phyloP scores from a whole-genome alignment of 2,888 invertebrate genomes.

The Pilophorus perplexus region DNA sequence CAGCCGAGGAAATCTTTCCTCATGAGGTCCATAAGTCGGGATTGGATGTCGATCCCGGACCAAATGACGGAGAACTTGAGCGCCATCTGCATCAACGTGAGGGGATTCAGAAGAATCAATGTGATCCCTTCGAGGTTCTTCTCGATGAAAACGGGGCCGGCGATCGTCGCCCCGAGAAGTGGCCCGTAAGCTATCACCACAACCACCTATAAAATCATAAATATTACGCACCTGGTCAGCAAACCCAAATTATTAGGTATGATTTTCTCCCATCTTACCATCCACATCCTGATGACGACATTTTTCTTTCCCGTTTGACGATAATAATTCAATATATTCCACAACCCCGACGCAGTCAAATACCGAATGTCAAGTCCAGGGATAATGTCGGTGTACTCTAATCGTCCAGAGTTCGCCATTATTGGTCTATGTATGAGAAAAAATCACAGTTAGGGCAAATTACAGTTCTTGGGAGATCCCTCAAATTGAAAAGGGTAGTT shows the following conservation, averaged over 20 bases:
- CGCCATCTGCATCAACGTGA: conserved; percentile 12
- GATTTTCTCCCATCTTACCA: too few species aligned
- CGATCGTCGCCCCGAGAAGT: background rate
- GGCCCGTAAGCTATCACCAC: background rate
- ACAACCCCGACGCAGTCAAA: background rate
- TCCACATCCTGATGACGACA: background rate
- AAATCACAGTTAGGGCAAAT: too few species aligned
- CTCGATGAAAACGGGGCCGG: conserved; percentile 4
- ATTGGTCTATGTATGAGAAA: too few species aligned
- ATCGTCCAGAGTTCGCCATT: too few species aligned
- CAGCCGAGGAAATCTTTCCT: conserved; percentile 19
- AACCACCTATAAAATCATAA: too few species aligned
- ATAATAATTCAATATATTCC: conserved; percentile 6
- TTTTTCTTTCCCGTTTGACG: conserved; percentile 2
- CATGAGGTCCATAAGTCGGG: conserved; percentile 18
- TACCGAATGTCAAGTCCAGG: conserved; percentile 4
- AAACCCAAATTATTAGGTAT: too few species aligned
- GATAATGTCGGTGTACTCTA: background rate
- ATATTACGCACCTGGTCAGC: too few species aligned
- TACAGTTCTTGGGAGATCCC: too few species aligned
- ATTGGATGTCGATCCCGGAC: conserved; percentile 25
- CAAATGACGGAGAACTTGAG: conserved; percentile 15
- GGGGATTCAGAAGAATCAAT: conserved; percentile 17
- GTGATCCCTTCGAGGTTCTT: conserved; percentile 23
- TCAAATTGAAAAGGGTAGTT: too few species aligned